Conservation (phyloP, 37 sponge, comb jelly and placozoan genomes). For the Aplysina aerophoba region DNA sequence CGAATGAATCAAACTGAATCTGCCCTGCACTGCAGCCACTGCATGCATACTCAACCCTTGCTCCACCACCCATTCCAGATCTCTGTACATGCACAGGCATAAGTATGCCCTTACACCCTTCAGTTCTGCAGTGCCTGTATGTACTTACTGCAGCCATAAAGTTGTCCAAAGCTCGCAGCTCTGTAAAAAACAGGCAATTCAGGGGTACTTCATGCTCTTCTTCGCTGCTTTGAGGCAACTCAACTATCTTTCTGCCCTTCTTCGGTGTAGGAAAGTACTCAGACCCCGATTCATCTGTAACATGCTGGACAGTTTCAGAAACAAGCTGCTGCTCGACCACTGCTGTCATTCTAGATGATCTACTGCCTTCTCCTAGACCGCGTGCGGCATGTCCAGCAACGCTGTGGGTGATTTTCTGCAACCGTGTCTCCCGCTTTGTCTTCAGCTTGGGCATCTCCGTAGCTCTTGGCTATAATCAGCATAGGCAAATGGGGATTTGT, state of each 20-base stretch:
- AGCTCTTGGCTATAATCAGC: too few species aligned
- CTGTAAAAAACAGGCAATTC: background rate
- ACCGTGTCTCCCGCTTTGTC: background rate
- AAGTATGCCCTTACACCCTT: conserved; percentile 28
- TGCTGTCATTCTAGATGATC: background rate
- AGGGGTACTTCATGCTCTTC: background rate
- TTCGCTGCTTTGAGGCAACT: background rate
- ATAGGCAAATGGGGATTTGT: too few species aligned
- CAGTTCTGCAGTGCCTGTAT: conserved; percentile 18
- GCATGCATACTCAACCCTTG: conserved; percentile 20
- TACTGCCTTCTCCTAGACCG: background rate
- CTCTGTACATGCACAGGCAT: background rate
- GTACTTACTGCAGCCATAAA: background rate
- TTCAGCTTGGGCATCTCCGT: background rate
- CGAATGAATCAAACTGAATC: conserved; percentile 6
- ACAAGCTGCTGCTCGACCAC: background rate
- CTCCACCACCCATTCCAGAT: conserved; percentile 42
- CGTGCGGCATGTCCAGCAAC: background rate
- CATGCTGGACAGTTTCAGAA: background rate
- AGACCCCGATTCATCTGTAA: background rate
- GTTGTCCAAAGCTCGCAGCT: background rate
- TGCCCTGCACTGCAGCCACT: conserved; percentile 26
- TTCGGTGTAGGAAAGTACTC: conserved; percentile 3
- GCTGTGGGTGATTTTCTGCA: background rate
- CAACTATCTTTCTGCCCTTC: background rate